Percentiles rank a stretch among this genome's conserved stretches.
These are phyloP conservation scores for Chrysolina haemoptera DNA, from an alignment of 2,888 invertebrate genomes.

Conservation along the genomic window DNA sequence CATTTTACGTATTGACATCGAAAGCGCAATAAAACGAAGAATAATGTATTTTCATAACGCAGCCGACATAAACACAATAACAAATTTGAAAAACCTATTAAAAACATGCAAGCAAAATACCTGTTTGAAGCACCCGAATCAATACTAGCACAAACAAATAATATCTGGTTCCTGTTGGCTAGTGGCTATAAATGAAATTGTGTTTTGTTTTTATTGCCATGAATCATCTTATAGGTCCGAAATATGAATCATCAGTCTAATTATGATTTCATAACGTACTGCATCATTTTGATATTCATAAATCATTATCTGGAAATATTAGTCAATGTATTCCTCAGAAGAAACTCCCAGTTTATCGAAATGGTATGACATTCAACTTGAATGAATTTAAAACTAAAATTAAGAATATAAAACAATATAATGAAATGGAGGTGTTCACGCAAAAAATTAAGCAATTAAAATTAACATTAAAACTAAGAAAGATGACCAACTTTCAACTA, in stretches of 20 bases:
- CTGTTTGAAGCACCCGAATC: background rate
- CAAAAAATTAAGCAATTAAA: too few relatives aligned
- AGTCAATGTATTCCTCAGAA: background rate
- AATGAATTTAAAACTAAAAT: too few relatives aligned
- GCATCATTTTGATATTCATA: conserved; percentile 45
- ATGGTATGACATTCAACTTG: too few relatives aligned
- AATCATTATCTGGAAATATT: conserved; percentile 1
- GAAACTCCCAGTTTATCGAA: background rate
- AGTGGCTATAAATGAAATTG: conserved; percentile 32
- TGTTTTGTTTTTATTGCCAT: conserved; percentile 25
- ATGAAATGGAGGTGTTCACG: too few relatives aligned
- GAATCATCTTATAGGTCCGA: conserved; percentile 34
- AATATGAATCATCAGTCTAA: conserved; percentile 47
- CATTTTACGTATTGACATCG: too few relatives aligned
- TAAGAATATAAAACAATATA: too few relatives aligned
- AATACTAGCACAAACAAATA: conserved; percentile 25
- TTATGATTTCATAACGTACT: conserved; percentile 19
- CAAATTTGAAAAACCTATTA: background rate
- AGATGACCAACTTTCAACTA: too few relatives aligned
- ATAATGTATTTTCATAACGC: too few relatives aligned
- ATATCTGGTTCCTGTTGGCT: conserved; percentile 19
- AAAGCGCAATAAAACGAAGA: too few relatives aligned
- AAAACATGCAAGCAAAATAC: conserved; percentile 3
- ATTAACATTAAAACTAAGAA: too few relatives aligned
- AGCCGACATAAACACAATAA: background rate